phyloP scores from a whole-genome alignment of 2,113 vertebrate species.

The Mustela lutreola region DNA sequence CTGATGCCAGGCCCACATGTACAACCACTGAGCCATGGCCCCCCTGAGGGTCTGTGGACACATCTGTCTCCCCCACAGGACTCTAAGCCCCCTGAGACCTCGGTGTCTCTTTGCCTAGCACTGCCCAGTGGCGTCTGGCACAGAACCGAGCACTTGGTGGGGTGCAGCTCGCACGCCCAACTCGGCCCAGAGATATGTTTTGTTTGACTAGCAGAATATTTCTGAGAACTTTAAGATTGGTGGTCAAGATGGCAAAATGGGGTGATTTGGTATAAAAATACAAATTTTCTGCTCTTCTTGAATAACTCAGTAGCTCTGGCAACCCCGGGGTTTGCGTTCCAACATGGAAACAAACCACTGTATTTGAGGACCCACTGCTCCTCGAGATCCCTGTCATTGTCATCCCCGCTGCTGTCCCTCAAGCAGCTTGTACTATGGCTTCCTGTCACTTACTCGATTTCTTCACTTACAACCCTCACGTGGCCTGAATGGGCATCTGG shows the following conservation, averaged over 20 bases:
- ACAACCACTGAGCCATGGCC: not conserved
- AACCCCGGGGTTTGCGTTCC: not conserved
- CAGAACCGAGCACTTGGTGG: not conserved
- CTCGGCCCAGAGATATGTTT: not conserved
- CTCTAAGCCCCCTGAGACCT: not conserved
- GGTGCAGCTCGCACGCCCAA: not conserved
- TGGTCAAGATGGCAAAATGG: conserved; percentile 41
- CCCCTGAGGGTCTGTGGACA: not conserved
- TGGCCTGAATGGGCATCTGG: not conserved
- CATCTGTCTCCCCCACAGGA: not conserved
- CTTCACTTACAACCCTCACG: not conserved
- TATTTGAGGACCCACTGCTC: not conserved
- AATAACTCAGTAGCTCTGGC: conserved; percentile 41
- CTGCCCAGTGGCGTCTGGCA: not conserved
- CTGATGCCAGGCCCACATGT: not conserved
- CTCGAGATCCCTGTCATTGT: not conserved
- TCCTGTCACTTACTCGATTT: not conserved
- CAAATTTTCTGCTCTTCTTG: not conserved
- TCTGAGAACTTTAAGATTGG: conserved; percentile 62
- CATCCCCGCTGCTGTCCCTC: not conserved
- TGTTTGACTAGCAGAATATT: conserved; percentile 44
- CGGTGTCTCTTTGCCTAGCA: not conserved
- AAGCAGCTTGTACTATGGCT: not conserved
- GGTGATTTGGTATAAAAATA: conserved; percentile 44
- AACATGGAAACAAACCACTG: not conserved